phyloP scores from a whole-genome alignment of 2,888 invertebrate genomes.

The Platycheirus albimanus region DNA sequence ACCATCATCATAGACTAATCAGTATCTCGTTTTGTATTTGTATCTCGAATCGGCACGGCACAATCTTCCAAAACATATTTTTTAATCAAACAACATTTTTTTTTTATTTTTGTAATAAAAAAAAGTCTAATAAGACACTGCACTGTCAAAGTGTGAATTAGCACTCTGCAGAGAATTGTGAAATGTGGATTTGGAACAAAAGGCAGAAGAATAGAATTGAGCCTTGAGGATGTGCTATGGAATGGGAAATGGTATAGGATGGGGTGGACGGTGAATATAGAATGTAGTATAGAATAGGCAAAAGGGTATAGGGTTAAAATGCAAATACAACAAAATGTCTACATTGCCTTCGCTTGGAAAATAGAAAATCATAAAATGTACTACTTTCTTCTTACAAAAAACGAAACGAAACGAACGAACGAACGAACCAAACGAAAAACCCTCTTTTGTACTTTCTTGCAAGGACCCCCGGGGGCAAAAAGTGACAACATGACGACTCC shows the following conservation, averaged over 20 bases:
- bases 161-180: conserved; percentile 28
- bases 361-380: conserved; percentile 56
- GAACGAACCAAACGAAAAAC: conserved; percentile 35
- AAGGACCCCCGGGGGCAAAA: conserved; percentile 54
- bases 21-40: not conserved
- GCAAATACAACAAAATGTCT: conserved; percentile 36
- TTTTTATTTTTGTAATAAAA: not conserved
- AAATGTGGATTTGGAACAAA: conserved; percentile 39
- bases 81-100: not conserved
- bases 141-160: conserved; percentile 33
- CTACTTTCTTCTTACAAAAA: conserved; percentile 32
- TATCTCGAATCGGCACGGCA: too few relatives aligned
- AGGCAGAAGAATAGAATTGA: conserved; percentile 9
- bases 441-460: conserved; percentile 50
- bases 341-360: conserved; percentile 54
- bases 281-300: too few relatives aligned
- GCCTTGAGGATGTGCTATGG: not conserved
- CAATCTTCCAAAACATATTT: not conserved
- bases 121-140: not conserved
- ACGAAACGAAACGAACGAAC: too few relatives aligned
- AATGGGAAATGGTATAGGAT: too few relatives aligned
- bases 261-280: too few relatives aligned
- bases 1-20: not conserved
- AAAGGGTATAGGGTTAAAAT: conserved; percentile 6
- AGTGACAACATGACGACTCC: conserved; percentile 63